Evolutionary conservation across 2,113 vertebrate genomes (phyloP).

Genomic region (Salvelinus sp.): DNA sequence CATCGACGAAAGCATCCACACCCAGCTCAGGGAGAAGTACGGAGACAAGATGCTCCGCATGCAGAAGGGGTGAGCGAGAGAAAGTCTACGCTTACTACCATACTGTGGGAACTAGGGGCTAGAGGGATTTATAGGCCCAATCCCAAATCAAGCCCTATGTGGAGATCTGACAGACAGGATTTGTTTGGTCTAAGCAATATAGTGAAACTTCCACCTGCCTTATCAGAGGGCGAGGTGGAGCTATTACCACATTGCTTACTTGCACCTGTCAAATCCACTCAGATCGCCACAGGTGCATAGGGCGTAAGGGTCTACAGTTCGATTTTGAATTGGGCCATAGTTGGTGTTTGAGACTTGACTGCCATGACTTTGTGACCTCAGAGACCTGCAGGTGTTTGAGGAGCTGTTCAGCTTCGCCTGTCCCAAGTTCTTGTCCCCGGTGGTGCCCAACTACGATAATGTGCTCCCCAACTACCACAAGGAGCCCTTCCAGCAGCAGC

Average conservation of each 20-base stretch:
- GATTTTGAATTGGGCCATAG: no score
- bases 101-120: not conserved
- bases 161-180: no score
- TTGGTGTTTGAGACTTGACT: not conserved
- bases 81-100: not conserved
- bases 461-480: constrained; percentile 96
- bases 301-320: no score
- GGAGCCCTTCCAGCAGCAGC: constrained; percentile 95
- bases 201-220: no score
- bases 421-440: constrained; percentile 94
- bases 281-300: no score
- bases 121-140: no score
- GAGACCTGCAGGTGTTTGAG: constrained; percentile 92
- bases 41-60: constrained; percentile 99
- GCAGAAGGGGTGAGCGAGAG: constrained; percentile 88
- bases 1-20: constrained; percentile 98
- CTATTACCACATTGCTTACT: no score
- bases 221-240: no score
- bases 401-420: constrained; percentile 95
- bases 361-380: constrained; percentile 31
- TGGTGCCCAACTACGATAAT: constrained; percentile 96
- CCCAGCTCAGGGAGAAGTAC: constrained; percentile 95
- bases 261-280: no score
- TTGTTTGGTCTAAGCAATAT: no score
- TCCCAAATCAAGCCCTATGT: no score